Base-by-base conservation (phyloP, 2,888 invertebrate genomes). In the Leucophora obtusa region DNA sequence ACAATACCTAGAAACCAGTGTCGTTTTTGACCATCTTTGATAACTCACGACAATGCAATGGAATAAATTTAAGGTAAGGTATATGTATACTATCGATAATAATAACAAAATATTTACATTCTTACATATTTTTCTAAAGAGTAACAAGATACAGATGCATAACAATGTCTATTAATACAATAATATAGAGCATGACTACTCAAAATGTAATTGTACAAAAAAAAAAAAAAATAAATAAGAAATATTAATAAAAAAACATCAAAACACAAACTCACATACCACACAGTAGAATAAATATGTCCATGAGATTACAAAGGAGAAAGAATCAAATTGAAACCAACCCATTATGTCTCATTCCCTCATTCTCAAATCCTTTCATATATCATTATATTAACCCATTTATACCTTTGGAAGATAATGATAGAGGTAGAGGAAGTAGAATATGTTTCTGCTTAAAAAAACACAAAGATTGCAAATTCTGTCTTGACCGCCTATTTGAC, bases 1-100 rank as follows among this genome's bases (percentile, higher is more conserved):
- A 74, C 33, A 74, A 66, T 77, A 77, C 17, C 43, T 69, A 43
- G 59, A 73, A 70, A 66, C 50, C 65, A 35, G 68, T 70, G 70
- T 72, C 71, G 70, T 50, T 80, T 74, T 77, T 82, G 75, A 80
- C 80, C 80, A 82, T 80, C 80, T 80, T 80, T 82, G 82, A 82
- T 82, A 81, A 74, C 78, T 78, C 80, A 80, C 80, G 80, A 82
- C 81, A 77, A 60, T 70, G 69, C 69, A 69, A 51, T 74, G 75
- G 82, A 80, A 82, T 82, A 82, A 80, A 80, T 82, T 72, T 54
- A 51, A 47, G 51, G 35, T 43, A 77, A 81, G 28, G 17, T 60
- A n/a, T n/a, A n/a, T n/a, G n/a, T n/a, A n/a, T n/a, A 63, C 38
- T 10, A 38, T 10, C 58, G 21, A 21, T n/a, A 72, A 28, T 58